Conservation (phyloP, 2,888 invertebrate genomes). For the Anagyrus pseudococci region DNA sequence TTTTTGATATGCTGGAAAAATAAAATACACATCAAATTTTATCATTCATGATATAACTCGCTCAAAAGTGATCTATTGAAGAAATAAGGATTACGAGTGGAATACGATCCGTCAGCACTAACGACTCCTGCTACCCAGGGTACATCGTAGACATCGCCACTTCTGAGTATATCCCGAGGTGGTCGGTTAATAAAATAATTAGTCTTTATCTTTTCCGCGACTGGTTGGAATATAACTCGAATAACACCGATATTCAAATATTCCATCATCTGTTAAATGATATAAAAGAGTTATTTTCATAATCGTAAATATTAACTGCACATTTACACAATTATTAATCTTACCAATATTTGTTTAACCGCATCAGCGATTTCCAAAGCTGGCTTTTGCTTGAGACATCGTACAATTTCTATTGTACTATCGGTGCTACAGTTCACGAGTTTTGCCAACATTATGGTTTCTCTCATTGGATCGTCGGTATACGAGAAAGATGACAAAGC, state of each 20-base stretch:
- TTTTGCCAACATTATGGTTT: constrained; percentile 68
- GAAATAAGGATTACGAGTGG: neutral
- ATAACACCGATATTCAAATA: neutral
- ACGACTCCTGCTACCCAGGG: constrained; percentile 73
- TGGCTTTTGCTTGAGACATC: constrained; percentile 71
- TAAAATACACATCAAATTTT: too few relatives aligned
- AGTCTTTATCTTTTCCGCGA: constrained; percentile 67
- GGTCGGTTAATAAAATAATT: constrained; percentile 72
- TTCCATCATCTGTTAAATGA: neutral
- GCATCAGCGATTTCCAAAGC: constrained; percentile 69
- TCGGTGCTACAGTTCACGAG: constrained; percentile 70
- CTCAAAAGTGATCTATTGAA: constrained; percentile 52
- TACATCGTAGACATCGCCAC: constrained; percentile 68
- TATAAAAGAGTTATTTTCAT: neutral
- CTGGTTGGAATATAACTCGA: constrained; percentile 68
- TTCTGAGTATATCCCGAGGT: constrained; percentile 69
- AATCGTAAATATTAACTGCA: too few relatives aligned
- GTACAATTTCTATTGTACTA: constrained; percentile 66
- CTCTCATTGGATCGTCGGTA: constrained; percentile 62
- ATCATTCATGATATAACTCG: constrained; percentile 62
- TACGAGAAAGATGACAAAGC: constrained; percentile 59
- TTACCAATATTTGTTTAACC: constrained; percentile 67
- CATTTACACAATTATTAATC: neutral
- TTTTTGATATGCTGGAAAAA: too few relatives aligned
- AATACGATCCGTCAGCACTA: constrained; percentile 76